Percentiles rank a stretch among this genome's conserved stretches.
Evolutionary conservation across 2,113 vertebrate species (phyloP).

Genomic region (Mionectes macconnelli): DNA sequence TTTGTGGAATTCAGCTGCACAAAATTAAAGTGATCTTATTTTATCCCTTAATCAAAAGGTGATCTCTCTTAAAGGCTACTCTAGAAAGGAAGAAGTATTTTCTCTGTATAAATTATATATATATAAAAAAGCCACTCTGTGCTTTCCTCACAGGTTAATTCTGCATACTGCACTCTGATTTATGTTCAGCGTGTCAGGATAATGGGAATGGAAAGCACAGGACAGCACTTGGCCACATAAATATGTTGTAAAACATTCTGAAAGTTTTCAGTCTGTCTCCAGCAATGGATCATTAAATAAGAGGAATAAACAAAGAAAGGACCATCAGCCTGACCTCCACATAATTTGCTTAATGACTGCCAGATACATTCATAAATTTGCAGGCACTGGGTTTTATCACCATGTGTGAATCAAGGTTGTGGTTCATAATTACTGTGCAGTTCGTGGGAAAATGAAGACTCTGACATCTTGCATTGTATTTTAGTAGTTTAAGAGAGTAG

Average conservation of each 20-base stretch:
- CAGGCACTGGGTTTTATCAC: slow-evolving; percentile 27
- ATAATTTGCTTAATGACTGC: slow-evolving; percentile 11
- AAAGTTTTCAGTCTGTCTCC: not conserved
- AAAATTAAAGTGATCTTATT: not conserved
- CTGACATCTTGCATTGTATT: not conserved
- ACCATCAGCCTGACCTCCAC: not conserved
- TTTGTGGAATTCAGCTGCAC: not conserved
- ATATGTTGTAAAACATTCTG: slow-evolving; percentile 11
- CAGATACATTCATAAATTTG: slow-evolving; percentile 51
- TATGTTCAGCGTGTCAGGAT: not conserved
- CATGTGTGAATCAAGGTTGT: not conserved
- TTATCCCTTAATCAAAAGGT: not conserved
- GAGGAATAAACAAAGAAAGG: slow-evolving; percentile 30
- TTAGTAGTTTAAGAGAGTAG: not conserved
- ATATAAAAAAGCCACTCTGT: not conserved
- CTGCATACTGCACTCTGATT: not conserved
- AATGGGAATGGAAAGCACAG: slow-evolving; percentile 2
- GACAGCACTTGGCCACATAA: not conserved
- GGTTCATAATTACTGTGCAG: not conserved
- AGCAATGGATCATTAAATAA: slow-evolving; percentile 16
- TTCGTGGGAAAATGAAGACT: not conserved
- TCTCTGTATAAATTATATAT: not conserved
- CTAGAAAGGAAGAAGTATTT: not conserved
- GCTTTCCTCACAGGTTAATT: not conserved
- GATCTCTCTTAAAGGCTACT: not conserved